phyloP scores from a whole-genome alignment of 2,888 invertebrate species.

The Ferdinandea cuprea region DNA sequence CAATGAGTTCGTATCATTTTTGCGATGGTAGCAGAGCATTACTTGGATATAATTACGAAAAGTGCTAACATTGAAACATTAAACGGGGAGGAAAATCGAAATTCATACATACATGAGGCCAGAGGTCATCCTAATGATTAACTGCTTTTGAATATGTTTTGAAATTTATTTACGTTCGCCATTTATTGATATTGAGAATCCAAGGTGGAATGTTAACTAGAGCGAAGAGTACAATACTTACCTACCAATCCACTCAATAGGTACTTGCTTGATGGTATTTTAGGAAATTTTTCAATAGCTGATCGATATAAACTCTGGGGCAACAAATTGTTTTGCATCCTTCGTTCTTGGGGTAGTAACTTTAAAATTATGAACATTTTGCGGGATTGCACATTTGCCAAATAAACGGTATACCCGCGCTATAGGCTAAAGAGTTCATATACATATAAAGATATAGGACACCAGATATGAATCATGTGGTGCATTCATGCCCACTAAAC shows the following conservation, averaged over 20 bases:
- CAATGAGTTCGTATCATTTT: slow-evolving; percentile 49
- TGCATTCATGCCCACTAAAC: too few species aligned
- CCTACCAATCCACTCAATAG: neutral
- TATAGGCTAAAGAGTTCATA: too few species aligned
- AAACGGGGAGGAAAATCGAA: slow-evolving; percentile 24
- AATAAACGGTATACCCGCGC: neutral
- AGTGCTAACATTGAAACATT: slow-evolving; percentile 48
- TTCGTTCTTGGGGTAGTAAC: neutral
- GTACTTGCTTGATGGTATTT: neutral
- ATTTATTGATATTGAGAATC: slow-evolving; percentile 45
- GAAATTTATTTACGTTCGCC: slow-evolving; percentile 55
- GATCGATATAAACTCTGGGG: neutral
- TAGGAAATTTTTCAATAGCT: neutral
- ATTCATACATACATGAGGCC: slow-evolving; percentile 16
- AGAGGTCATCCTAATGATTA: slow-evolving; percentile 55
- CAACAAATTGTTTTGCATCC: neutral
- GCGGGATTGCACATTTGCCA: neutral
- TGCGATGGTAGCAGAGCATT: slow-evolving; percentile 29
- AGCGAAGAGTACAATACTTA: slow-evolving; percentile 27
- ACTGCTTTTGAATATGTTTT: slow-evolving; percentile 54
- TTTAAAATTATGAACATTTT: neutral
- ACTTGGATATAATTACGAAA: slow-evolving; percentile 53
- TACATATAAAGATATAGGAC: too few species aligned
- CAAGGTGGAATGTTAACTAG: slow-evolving; percentile 41
- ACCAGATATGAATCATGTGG: too few species aligned